Base-by-base conservation (phyloP, 2,113 vertebrate genomes). In the Plotosus lineatus region DNA sequence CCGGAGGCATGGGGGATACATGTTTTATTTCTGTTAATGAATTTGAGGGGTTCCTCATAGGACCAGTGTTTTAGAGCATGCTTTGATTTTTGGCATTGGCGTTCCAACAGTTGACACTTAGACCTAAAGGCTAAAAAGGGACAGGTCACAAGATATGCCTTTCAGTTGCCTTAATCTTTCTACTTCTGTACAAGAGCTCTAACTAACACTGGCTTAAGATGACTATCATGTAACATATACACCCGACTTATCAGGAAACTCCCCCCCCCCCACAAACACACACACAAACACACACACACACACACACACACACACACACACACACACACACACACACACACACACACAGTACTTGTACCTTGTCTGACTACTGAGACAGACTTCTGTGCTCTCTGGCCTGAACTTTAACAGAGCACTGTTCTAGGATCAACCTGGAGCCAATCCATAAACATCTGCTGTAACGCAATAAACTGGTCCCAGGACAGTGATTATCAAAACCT, bases 191-290 rank as follows among this genome's bases (percentile, higher is more conserved):
- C 40, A 61, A 28, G 26, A 10, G 71, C 38, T 74, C 73, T 72
- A 55, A 69, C 66, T 66, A 83, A 63, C 78, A 77, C 74, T 38
- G 78, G 72, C 79, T 80, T 74, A 69, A 83, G 81, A 85, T 85
- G 61, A 40, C 51, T 83, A 85, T 83, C 81, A 65, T 26, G 81
- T 80, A 80, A 80, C 65, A 23, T 58, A 68, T 77, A 63, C 66
- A 50, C 28, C n/a, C 11, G 44, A 72, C 56, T 75, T 83, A 78
- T 83, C 81, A 66, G 55, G 55, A 80, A 81, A 80, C 66, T 73
- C 76, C 66, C 68, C 38, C 46, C 71, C 69, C 17, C 76, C 63
- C 53, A n/a, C n/a, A n/a, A n/a, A n/a, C n/a, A n/a, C n/a, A n/a
- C n/a, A n/a, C n/a, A n/a, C n/a, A n/a, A n/a, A n/a, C n/a, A n/a